Evolutionary conservation across 2,888 invertebrate species (phyloP).

Genomic region (Oxycera nigricornis): DNA sequence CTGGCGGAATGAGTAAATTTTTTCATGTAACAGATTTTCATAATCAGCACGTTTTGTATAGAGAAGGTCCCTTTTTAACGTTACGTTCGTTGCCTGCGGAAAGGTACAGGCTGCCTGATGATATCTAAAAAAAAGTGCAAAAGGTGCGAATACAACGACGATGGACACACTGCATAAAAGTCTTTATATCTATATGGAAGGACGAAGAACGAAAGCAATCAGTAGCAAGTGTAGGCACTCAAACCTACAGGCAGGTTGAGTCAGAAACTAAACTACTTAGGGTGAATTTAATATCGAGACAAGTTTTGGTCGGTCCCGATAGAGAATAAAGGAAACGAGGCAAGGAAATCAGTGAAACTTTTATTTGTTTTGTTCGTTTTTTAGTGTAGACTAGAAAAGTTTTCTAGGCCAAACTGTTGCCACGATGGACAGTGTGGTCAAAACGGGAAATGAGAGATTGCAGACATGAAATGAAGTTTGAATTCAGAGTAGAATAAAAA

Average conservation of each 20-base stretch:
- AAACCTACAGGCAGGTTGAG: neutral
- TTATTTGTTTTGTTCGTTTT: neutral
- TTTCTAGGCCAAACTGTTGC: too few relatives aligned
- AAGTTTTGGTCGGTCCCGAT: neutral
- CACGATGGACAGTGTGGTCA: too few relatives aligned
- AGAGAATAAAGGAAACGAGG: neutral
- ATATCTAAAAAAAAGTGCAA: too few relatives aligned
- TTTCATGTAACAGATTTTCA: slow-evolving; percentile 16
- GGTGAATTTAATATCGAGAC: slow-evolving; percentile 8
- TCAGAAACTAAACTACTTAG: neutral
- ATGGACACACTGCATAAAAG: too few relatives aligned
- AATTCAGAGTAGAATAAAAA: too few relatives aligned
- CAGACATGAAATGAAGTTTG: too few relatives aligned
- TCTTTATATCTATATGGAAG: too few relatives aligned
- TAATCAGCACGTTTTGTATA: slow-evolving; percentile 26
- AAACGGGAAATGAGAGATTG: too few relatives aligned
- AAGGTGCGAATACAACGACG: too few relatives aligned
- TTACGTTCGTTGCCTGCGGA: slow-evolving; percentile 13
- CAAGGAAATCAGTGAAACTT: neutral
- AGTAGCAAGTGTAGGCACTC: neutral
- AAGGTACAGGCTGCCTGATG: neutral
- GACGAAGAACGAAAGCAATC: too few relatives aligned
- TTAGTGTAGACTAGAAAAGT: too few relatives aligned
- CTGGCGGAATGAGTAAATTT: neutral
- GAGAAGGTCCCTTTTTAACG: slow-evolving; percentile 15